Base-by-base conservation (phyloP, 2,113 vertebrate species). In the Podocnemis expansa region DNA sequence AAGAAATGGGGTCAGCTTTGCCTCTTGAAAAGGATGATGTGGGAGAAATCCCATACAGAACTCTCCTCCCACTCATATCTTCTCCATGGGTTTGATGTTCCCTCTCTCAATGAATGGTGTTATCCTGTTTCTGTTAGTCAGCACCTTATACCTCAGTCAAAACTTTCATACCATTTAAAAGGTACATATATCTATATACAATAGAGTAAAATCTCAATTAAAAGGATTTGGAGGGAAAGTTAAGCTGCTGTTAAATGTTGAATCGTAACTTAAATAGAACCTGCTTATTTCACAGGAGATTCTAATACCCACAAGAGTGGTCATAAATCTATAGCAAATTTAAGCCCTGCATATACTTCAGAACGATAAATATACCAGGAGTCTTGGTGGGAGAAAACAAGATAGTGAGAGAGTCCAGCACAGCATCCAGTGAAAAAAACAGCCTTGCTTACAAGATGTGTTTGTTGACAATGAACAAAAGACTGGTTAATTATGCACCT, bases 401-500 rank as follows among this genome's bases (percentile, higher is more conserved):
- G n/a, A 51, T 5, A 60, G 70, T 16, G 51, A 78, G 34, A 29
- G 25, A 82, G 91, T 12, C 0, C 54, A 78, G 73, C 25, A 3
- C 0, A 1, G 55, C 52, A 31, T 9, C 34, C 1, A 0, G 78
- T 45, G 93, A 92, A 75, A 34, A 92, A 75, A 34, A 41, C 91
- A 89, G 85, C 82, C 56, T 91, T 82, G 79, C 52, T 67, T 73
- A 49, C 79, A 82, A 78, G 52, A 90, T 89, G 19, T 79, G 85
- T 54, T 58, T 56, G 89, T 89, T 91, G 63, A 92, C 67, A 29
- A 56, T 56, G 52, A 96, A 94, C 94, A 96, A 92, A 91, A 94
- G 87, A 2, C 47, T 85, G 70, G 80, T 94, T 93, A 94, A 93
- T 97, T 93, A 96, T 97, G 97, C 97, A 97, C 95, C 93, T 97